These are phyloP conservation scores for Hystrix brachyura DNA, from an alignment of 2,113 vertebrate genomes.

Conservation along the genomic window DNA sequence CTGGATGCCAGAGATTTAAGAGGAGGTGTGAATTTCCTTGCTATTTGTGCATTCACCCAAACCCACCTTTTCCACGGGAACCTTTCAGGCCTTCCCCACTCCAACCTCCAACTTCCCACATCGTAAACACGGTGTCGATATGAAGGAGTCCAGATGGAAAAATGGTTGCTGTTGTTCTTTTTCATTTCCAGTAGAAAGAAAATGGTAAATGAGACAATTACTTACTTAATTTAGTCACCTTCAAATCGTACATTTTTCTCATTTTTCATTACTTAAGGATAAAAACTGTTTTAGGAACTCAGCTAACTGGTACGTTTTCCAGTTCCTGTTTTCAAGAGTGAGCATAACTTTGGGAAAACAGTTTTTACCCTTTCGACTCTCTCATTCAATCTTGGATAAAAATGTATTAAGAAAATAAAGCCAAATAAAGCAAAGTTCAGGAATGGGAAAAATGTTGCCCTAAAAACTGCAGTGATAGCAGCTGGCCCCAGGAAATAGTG, in stretches of 20 bases:
- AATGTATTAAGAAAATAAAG: constrained; percentile 43
- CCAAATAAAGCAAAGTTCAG: constrained; percentile 76
- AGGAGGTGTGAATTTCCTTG: background rate
- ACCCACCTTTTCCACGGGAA: background rate
- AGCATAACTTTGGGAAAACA: background rate
- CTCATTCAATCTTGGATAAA: constrained; percentile 57
- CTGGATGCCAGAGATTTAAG: background rate
- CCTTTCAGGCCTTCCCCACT: background rate
- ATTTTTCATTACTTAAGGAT: constrained; percentile 37
- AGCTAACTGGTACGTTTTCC: background rate
- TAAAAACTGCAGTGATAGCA: constrained; percentile 12
- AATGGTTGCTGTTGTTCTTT: background rate
- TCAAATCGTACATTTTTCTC: constrained; percentile 24
- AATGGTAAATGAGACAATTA: background rate
- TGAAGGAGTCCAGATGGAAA: constrained; percentile 44
- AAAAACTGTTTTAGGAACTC: constrained; percentile 51
- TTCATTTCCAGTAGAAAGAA: background rate
- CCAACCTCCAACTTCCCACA: background rate
- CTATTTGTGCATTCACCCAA: background rate
- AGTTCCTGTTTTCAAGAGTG: background rate
- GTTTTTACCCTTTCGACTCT: background rate
- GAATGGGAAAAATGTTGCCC: background rate
- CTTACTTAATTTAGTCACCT: constrained; percentile 1
- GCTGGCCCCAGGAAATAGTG: constrained; percentile 16
- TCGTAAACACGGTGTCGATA: background rate